Base-by-base conservation (phyloP, 2,888 invertebrate genomes). In the Globia sparganii region DNA sequence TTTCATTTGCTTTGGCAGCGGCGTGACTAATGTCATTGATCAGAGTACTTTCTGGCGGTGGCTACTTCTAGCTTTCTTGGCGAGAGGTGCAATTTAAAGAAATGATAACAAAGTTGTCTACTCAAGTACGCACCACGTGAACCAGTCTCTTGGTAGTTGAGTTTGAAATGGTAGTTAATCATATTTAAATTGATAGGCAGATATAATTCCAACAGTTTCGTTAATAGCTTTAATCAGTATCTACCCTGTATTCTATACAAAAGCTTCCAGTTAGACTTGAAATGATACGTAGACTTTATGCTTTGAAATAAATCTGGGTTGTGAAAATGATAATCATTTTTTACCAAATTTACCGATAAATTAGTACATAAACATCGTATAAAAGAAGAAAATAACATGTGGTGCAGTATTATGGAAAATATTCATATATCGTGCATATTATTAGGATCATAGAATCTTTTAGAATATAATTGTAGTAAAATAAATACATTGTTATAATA, bases 11-110 rank as follows among this genome's bases (percentile, higher is more conserved):
- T 72, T 85, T 82, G 69, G 79, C 80, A 80, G 53, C 65, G 70
- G 58, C 68, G 62, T 88, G 89, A 88, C 89, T 88, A 88, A 84
- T 81, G 72, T 83, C 86, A 87, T 88, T 88, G 76, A 82, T 80
- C 84, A 85, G 74, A 75, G 75, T 72, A 78, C 83, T 85, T 85
- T 84, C 86, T 82, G 68, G 61, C 34, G 46, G 59, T 56, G 46
- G 58, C 70, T 31, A 61, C 59, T 84, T 77, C 70, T 71, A 71
- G 70, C 28, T 81, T 65, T 73, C 56, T 73, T 68, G 56, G 59
- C 61, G 59, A 65, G 49, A 66, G 77, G n/a, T 56, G 15, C 46
- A 61, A 59, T 72, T 68, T 34, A 66, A 59, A 53, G 28, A 62
- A 67, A 70, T 13, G 18, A 46, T 65, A 68, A 59, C 78, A 66